Percentiles rank a stretch among this genome's conserved stretches.
phyloP scores from a whole-genome alignment of 30 jellyfish, hydroid and myxozoan genomes.

The Haliclystus octoradiatus region DNA sequence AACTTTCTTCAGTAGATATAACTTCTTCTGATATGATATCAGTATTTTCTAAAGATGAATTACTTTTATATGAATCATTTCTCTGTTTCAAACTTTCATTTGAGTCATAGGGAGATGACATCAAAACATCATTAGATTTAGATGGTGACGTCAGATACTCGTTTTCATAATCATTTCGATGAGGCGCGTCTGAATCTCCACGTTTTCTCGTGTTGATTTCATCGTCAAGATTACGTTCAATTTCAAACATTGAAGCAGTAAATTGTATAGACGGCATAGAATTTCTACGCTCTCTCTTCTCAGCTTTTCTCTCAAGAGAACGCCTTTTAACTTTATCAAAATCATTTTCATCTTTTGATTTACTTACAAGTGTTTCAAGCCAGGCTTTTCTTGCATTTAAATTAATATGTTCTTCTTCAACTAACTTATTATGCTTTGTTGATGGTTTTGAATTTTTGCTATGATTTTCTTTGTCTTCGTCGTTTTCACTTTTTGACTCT shows the following conservation, averaged over 20 bases:
- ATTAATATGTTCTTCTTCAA: background rate
- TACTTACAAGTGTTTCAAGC: background rate
- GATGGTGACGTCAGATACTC: background rate
- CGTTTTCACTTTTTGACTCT: background rate
- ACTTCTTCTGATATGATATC: background rate
- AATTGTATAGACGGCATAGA: background rate
- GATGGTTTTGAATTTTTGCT: background rate
- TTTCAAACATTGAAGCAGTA: background rate
- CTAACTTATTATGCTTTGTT: too few species aligned
- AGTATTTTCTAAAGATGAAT: background rate
- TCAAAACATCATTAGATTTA: background rate
- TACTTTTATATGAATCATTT: background rate
- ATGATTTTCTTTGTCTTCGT: background rate
- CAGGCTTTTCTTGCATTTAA: background rate
- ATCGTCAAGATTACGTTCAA: background rate
- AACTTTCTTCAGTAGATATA: background rate
- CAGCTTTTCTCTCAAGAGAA: slow-evolving; percentile 3
- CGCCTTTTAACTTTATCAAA: slow-evolving; percentile 4
- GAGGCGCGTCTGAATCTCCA: background rate
- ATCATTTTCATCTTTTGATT: slow-evolving; percentile 2
- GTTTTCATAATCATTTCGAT: too few species aligned
- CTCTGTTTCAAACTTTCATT: background rate
- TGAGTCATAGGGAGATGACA: background rate
- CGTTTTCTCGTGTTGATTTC: background rate
- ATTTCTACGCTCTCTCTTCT: background rate